Evolutionary conservation across 2,888 invertebrate genomes (phyloP).

Genomic region (Beris chalybata): DNA sequence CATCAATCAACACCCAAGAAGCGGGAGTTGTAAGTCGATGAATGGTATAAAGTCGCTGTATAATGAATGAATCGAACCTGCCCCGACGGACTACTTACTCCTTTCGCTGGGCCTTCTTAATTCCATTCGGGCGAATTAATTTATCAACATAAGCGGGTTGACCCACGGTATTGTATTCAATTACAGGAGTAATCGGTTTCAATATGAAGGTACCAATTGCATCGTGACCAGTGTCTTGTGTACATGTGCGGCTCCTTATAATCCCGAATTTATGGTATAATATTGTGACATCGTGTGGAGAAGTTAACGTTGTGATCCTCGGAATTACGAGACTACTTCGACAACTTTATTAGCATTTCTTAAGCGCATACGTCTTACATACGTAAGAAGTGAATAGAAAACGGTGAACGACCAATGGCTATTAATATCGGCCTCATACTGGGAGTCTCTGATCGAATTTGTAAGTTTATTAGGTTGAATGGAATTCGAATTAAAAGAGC

Average conservation of each 20-base stretch:
- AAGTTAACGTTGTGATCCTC: slow-evolving; percentile 3
- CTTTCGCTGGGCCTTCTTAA: slow-evolving; percentile 12
- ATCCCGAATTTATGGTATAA: slow-evolving; percentile 38
- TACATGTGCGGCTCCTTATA: slow-evolving; percentile 27
- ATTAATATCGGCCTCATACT: slow-evolving; percentile 9
- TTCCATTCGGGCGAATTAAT: slow-evolving; percentile 23
- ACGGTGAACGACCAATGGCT: slow-evolving; percentile 1
- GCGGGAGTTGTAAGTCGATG: slow-evolving; percentile 21
- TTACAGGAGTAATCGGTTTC: slow-evolving; percentile 31
- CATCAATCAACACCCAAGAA: slow-evolving; percentile 22
- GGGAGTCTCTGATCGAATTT: slow-evolving; percentile 21
- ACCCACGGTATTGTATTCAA: slow-evolving; percentile 26
- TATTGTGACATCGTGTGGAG: slow-evolving; percentile 35
- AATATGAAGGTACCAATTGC: slow-evolving; percentile 29
- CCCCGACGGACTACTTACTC: background rate
- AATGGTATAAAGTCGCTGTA: slow-evolving; percentile 25
- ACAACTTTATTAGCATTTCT: slow-evolving; percentile 5
- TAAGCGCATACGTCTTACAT: no score
- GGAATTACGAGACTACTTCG: slow-evolving; percentile 2
- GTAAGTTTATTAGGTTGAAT: slow-evolving; percentile 11
- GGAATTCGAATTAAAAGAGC: slow-evolving; percentile 1
- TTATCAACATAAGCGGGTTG: slow-evolving; percentile 28
- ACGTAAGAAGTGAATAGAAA: slow-evolving; percentile 24
- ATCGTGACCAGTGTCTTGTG: background rate
- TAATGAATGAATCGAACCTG: slow-evolving; percentile 26